Evolutionary conservation across 2,888 invertebrate genomes (phyloP), one percentile per base, ranked within the genome.

Genomic region (Heliconius ismenius): DNA sequence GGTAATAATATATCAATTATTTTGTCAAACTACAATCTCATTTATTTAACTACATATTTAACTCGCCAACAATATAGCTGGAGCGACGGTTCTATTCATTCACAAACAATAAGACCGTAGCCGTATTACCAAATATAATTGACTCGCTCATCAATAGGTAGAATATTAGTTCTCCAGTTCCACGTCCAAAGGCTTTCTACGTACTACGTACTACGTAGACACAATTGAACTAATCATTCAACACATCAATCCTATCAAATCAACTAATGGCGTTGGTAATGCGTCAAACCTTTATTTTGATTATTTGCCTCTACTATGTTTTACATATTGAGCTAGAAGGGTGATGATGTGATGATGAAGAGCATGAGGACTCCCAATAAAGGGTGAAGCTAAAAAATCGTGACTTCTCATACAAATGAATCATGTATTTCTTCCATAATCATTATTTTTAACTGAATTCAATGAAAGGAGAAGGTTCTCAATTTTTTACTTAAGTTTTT

Each of bases 201-300:
- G n/a, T n/a, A n/a, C n/a, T n/a, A n/a, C n/a, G n/a, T n/a, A n/a
- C n/a, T n/a, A n/a, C n/a, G 1, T 67, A 18, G n/a, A 39, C 65
- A 67, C 65, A 39, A 24, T 67, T 67, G 39, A 39, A 26, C 24
- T 43, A 39, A 67, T 67, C 67, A 67, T 67, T 67, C n/a, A n/a
- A n/a, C n/a, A n/a, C n/a, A n/a, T 43, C 67, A 67, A 43, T 39
- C 67, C 39, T 43, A 67, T 67, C 67, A 67, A 67, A 67, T 67
- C 39, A 67, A 18, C 24, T 67, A 67, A 67, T 67, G 15, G 39
- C 39, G 24, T 39, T 43, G 24, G 15, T 7, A 9, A 28, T 64
- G 24, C n/a, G 67, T 24, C 3, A 36, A 36, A 3, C 24, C 15
- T 67, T 67, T 67, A 36, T 60, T 60, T 60, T 62, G 67, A 24